Evolutionary conservation across 2,888 invertebrate species (phyloP).

Genomic region (Taenaris catops): DNA sequence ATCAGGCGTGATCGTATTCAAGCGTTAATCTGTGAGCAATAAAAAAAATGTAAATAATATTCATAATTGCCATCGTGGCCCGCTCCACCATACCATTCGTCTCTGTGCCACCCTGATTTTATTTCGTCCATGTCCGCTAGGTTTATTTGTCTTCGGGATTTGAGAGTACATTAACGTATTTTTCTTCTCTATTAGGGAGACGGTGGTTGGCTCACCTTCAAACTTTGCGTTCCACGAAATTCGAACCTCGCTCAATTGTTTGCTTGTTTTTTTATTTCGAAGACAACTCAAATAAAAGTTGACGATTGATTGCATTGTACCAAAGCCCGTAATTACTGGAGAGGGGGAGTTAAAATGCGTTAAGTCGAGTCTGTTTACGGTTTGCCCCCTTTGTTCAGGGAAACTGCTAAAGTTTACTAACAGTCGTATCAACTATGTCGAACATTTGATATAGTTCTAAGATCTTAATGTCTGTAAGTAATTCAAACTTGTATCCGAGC

Average conservation of each 20-base stretch:
- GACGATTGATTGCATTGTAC: constrained; percentile 73
- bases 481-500: constrained; percentile 5
- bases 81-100: constrained; percentile 66
- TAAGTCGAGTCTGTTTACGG: constrained; percentile 48
- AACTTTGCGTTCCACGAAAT: constrained; percentile 64
- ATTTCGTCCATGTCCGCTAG: constrained; percentile 69
- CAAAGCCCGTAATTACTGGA: constrained; percentile 55
- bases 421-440: constrained; percentile 28
- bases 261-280: constrained; percentile 67
- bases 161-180: constrained; percentile 78
- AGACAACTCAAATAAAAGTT: constrained; percentile 75
- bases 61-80: constrained; percentile 32
- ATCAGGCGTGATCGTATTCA: no score
- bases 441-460: constrained; percentile 4
- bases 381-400: constrained; percentile 35
- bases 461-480: constrained; percentile 4
- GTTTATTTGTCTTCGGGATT: constrained; percentile 77
- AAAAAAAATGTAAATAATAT: no score
- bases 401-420: constrained; percentile 41
- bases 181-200: constrained; percentile 77
- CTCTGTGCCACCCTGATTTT: constrained; percentile 64
- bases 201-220: constrained; percentile 70
- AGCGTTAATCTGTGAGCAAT: no score
- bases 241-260: constrained; percentile 54
- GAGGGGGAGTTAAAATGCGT: constrained; percentile 37